phyloP scores from a whole-genome alignment of 2,888 invertebrate species.

The Selenia dentaria region DNA sequence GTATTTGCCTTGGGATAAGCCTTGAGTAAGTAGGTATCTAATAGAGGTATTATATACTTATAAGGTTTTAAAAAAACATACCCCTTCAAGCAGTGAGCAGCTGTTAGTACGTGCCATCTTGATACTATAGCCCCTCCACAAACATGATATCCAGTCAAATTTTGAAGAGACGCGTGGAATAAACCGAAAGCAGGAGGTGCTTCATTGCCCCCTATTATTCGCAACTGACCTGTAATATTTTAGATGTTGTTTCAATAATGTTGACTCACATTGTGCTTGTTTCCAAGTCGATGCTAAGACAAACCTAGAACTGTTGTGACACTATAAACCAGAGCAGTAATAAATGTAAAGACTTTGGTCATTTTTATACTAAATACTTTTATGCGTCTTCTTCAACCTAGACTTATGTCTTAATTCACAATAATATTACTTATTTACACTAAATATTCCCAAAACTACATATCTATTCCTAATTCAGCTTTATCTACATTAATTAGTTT shows the following conservation, averaged over 20 bases:
- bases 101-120: slow-evolving; percentile 58
- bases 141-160: slow-evolving; percentile 64
- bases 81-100: slow-evolving; percentile 72
- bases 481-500: not conserved
- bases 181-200: slow-evolving; percentile 56
- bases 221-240: slow-evolving; percentile 41
- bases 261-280: too few species aligned
- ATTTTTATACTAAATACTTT: not conserved
- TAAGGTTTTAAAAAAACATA: slow-evolving; percentile 40
- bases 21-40: too few species aligned
- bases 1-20: too few species aligned
- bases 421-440: not conserved
- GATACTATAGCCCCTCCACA: slow-evolving; percentile 73
- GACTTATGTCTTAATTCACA: not conserved
- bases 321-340: not conserved
- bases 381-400: not conserved
- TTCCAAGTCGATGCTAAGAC: not conserved
- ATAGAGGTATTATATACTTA: too few species aligned
- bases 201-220: slow-evolving; percentile 63
- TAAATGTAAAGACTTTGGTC: not conserved
- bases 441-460: not conserved
- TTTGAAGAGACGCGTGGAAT: slow-evolving; percentile 72
- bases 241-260: not conserved
- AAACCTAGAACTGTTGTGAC: not conserved
- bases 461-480: not conserved